Percentiles rank a stretch among this genome's conserved stretches.
phyloP scores from a whole-genome alignment of 1,140 invertebrate species.

The Brachionus koreanus region DNA sequence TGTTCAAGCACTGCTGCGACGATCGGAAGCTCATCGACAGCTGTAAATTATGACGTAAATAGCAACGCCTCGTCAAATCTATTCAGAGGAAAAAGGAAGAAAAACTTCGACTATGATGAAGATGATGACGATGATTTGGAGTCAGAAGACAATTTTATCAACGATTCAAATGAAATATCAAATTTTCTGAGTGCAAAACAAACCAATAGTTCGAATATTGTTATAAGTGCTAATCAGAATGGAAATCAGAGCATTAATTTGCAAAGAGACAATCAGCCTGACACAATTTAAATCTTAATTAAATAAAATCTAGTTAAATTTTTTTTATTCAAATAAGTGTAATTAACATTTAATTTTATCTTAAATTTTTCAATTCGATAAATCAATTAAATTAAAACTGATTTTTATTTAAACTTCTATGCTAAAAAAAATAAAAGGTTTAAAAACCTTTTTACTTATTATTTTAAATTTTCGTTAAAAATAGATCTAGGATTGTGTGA shows the following conservation, averaged over 20 bases:
- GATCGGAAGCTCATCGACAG: constrained; percentile 6
- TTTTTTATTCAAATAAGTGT: background rate
- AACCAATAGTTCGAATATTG: background rate
- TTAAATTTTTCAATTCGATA: background rate
- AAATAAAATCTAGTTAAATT: background rate
- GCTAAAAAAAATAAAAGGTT: background rate
- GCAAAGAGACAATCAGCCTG: constrained; percentile 26
- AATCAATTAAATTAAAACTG: background rate
- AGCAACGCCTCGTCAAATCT: background rate
- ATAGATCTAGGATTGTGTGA: background rate
- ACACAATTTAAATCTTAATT: background rate
- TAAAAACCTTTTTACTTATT: constrained; percentile 1
- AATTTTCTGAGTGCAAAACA: background rate
- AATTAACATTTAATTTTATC: background rate
- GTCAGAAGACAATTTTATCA: background rate
- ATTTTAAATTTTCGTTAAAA: background rate
- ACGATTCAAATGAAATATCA: background rate
- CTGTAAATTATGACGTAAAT: background rate
- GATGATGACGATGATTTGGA: constrained; percentile 39
- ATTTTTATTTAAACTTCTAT: background rate
- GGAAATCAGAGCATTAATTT: constrained; percentile 20
- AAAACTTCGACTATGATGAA: constrained; percentile 42
- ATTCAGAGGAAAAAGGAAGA: constrained; percentile 29
- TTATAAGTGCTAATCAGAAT: constrained; percentile 2
- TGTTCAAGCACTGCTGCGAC: constrained; percentile 34